Base-by-base conservation (phyloP, 37 sponge, comb jelly and placozoan species). In the Mnemiopsis leidyi region DNA sequence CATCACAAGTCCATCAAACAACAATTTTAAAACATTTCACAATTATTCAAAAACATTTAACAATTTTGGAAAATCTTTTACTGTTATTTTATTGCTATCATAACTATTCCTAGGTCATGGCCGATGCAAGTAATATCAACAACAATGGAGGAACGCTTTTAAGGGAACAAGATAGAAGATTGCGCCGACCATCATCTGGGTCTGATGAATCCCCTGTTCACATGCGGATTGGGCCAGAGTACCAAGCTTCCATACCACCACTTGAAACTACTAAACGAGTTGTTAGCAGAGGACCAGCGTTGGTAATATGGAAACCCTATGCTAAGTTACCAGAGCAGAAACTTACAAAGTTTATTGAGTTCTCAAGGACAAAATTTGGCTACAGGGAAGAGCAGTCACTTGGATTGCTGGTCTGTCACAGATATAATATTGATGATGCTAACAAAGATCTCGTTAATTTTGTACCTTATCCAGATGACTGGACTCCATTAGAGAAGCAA, bases 401-500 rank as follows among this genome's bases (percentile, higher is more conserved):
- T 5, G 90, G 90, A n/a, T 26, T 85, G 23, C 48, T 85, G 0
- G 40, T 38, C 0, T 85, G 90, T 33, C 90, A 85, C 48, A 85
- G 61, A 37, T 85, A 85, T 37, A 85, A 85, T 40, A 40, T 85
- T 40, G 90, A 85, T 32, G 90, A 85, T 40, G 90, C 90, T 1
- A 85, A 85, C 61, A 85, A 26, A 33, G 90, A 85, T 40, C 90
- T 85, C 21, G 90, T 85, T 5, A 85, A 85, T 39, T 85, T 85
- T 40, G 90, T 85, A 26, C 90, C 90, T 25, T 85, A 85, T 39
- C 90, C 90, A 23, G 90, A 85, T 85, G 90, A 85, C 26, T 85
- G 90, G 90, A 85, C 90, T 0, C 40, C 90, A 23, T 40, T 85
- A 3, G 90, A 85, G 48, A 85, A 85, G 29, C 90, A 85, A 39